Conservation (phyloP, 2,797 vertebrate genomes). For the Sebastes matsubarae region DNA sequence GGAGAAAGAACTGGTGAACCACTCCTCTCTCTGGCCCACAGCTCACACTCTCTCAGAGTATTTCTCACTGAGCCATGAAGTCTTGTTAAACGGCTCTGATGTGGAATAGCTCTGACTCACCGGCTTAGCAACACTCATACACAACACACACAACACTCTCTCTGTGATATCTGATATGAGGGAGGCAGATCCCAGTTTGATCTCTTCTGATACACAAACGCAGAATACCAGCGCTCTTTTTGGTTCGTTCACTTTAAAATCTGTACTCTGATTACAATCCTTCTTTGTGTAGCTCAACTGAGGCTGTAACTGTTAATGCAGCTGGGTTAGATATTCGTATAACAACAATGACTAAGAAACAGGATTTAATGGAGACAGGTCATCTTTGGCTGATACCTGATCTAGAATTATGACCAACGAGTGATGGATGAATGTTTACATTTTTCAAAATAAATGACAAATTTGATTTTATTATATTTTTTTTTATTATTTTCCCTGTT, state of each 20-base stretch:
- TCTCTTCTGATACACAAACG: not conserved
- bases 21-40: not conserved
- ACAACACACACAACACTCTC: not conserved
- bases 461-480: too few relatives aligned
- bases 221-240: too few relatives aligned
- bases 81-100: slow-evolving; percentile 25
- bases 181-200: too few relatives aligned
- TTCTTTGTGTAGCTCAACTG: not conserved
- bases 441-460: too few relatives aligned
- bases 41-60: slow-evolving; percentile 49
- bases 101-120: slow-evolving; percentile 44
- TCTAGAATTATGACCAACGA: not conserved
- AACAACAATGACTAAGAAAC: not conserved
- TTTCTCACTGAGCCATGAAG: slow-evolving; percentile 62
- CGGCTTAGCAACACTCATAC: slow-evolving; percentile 11
- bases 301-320: not conserved
- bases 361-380: not conserved
- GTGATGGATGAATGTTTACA: too few relatives aligned
- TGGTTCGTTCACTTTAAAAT: too few relatives aligned
- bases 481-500: too few relatives aligned
- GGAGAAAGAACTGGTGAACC: not conserved
- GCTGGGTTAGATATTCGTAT: too few relatives aligned
- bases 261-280: not conserved
- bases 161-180: not conserved
- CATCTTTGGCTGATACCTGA: not conserved